phyloP scores from a whole-genome alignment of 2,113 vertebrate genomes.

The Chinchilla lanigera region DNA sequence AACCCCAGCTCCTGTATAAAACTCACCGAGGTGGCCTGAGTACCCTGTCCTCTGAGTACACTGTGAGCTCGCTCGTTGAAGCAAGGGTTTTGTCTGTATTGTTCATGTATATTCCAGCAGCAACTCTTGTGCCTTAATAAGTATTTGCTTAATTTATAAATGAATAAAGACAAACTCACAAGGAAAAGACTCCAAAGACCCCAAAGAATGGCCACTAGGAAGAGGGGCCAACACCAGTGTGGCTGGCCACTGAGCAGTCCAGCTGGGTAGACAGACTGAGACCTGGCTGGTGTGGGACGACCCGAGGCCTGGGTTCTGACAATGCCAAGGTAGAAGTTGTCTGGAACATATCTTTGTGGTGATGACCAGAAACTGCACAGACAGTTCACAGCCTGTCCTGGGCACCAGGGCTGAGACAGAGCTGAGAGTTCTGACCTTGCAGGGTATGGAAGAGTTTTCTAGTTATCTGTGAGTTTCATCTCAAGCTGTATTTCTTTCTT shows the following conservation, averaged over 20 bases:
- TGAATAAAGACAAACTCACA: background rate
- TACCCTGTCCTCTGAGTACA: fast-evolving
- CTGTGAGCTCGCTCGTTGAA: fast-evolving
- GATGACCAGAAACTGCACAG: background rate
- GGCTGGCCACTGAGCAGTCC: background rate
- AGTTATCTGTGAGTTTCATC: background rate
- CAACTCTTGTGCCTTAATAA: background rate
- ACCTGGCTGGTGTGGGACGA: background rate
- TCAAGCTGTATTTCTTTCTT: background rate
- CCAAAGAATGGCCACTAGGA: background rate
- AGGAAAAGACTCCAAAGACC: background rate
- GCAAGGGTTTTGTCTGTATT: background rate
- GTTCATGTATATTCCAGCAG: background rate
- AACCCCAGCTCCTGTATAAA: too few species aligned
- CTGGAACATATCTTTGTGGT: background rate
- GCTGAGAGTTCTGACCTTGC: too few species aligned
- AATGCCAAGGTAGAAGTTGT: background rate
- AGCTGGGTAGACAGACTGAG: background rate
- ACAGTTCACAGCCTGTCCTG: background rate
- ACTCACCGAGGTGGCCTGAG: fast-evolving
- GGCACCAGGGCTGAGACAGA: background rate
- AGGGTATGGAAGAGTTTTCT: background rate
- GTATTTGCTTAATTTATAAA: background rate
- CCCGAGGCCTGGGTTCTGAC: background rate
- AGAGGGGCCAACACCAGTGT: background rate